Evolutionary conservation across 2,797 vertebrate genomes (phyloP).

Genomic region (Xyrichtys novacula): DNA sequence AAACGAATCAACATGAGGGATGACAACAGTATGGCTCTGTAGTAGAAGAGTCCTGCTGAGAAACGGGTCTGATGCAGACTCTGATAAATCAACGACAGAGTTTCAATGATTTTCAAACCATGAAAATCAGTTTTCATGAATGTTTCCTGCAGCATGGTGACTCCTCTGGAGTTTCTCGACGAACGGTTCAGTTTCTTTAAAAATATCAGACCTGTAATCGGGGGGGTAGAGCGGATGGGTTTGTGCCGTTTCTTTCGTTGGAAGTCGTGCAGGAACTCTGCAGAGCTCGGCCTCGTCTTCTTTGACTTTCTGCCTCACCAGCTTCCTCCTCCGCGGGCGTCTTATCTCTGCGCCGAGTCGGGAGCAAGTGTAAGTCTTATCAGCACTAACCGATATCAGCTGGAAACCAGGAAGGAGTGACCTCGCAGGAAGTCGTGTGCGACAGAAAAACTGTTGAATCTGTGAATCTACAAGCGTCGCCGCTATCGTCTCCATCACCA

Average conservation of each 20-base stretch:
- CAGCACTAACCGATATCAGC: conserved; percentile 21
- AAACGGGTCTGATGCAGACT: too few relatives aligned
- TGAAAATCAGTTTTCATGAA: too few relatives aligned
- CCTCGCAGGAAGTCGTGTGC: not conserved
- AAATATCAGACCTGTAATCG: not conserved
- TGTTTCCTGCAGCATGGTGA: too few relatives aligned
- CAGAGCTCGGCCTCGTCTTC: not conserved
- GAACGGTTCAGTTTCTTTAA: not conserved
- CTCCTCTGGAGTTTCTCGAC: too few relatives aligned
- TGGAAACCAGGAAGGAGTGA: conserved; percentile 40
- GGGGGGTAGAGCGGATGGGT: not conserved
- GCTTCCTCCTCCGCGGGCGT: conserved; percentile 13
- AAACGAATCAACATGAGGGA: too few relatives aligned
- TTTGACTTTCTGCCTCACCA: conserved; percentile 9
- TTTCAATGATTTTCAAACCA: too few relatives aligned
- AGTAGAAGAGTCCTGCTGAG: too few relatives aligned
- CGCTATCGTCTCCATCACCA: conserved; percentile 26
- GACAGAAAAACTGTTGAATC: conserved; percentile 27
- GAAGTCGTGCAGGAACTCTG: not conserved
- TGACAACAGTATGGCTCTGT: too few relatives aligned
- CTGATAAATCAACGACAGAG: too few relatives aligned
- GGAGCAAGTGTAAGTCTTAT: conserved; percentile 45
- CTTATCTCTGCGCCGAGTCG: conserved; percentile 38
- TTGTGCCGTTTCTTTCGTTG: not conserved
- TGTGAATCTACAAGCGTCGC: conserved; percentile 20